Percentiles rank a stretch among this genome's conserved stretches.
Evolutionary conservation across 53 echinoderm and acorn worm genomes (phyloP).

Genomic region (Henricia sp.): DNA sequence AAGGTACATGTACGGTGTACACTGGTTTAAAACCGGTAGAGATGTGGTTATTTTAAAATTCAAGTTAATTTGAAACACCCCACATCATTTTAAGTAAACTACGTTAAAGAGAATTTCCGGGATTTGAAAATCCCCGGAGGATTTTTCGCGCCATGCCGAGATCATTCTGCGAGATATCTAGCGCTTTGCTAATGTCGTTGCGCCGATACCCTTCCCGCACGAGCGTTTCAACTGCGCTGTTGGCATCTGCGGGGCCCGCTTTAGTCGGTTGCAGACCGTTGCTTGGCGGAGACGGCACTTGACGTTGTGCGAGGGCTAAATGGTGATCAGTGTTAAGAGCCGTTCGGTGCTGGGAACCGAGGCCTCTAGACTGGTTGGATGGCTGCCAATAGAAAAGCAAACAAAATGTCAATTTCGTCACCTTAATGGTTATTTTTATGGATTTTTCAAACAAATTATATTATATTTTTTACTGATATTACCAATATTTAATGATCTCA

Average conservation of each 20-base stretch:
- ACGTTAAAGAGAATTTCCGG: constrained; percentile 1
- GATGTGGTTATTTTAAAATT: no score
- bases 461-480: no score
- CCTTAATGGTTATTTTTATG: no score
- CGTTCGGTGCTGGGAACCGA: constrained; percentile 67
- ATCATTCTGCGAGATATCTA: constrained; percentile 91
- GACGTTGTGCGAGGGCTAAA: constrained; percentile 26
- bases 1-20: no score
- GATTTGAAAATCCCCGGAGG: constrained; percentile 71
- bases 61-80: no score
- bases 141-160: constrained; percentile 87
- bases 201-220: constrained; percentile 79
- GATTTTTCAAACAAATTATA: no score
- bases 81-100: no score
- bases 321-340: constrained; percentile 30
- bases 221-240: constrained; percentile 61
- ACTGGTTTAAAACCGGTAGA: no score
- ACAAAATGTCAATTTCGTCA: no score
- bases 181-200: constrained; percentile 80
- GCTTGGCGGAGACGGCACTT: constrained; percentile 45
- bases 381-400: no score
- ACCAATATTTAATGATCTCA: no score
- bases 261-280: constrained; percentile 34
- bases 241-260: constrained; percentile 39
- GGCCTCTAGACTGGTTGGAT: constrained; percentile 57